Evolutionary conservation across 2,797 vertebrate species (phyloP).

Genomic region (Borostomias antarcticus): DNA sequence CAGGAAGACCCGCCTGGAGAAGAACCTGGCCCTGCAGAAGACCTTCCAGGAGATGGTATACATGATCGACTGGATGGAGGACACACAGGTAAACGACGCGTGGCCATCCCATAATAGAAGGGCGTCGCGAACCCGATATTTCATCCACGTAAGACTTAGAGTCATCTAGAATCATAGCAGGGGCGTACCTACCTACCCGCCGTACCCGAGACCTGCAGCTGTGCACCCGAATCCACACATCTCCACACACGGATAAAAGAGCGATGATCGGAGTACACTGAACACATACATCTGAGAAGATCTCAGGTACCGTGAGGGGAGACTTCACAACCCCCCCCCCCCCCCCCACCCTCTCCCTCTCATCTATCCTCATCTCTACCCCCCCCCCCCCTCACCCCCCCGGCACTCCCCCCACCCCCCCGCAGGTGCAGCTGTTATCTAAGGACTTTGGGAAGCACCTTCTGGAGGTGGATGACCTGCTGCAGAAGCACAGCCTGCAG

Average conservation of each 20-base stretch:
- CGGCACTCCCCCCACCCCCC: conserved; percentile 61
- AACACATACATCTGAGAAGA: no score
- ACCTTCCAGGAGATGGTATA: conserved; percentile 98
- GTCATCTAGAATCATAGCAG: no score
- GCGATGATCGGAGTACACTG: no score
- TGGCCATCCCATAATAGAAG: no score
- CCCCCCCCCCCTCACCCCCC: neutral
- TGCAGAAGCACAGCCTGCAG: conserved; percentile 91
- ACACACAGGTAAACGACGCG: conserved; percentile 90
- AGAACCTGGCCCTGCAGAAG: conserved; percentile 91
- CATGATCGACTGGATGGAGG: conserved; percentile 99
- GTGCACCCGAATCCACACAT: no score
- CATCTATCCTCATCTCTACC: neutral
- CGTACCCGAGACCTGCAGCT: no score
- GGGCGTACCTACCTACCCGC: no score
- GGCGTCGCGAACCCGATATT: no score
- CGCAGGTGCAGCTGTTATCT: conserved; percentile 85
- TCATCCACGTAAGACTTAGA: no score
- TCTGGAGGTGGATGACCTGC: conserved; percentile 90
- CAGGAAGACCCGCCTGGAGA: conserved; percentile 84
- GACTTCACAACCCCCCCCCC: neutral
- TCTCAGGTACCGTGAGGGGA: no score
- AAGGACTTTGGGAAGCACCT: conserved; percentile 93
- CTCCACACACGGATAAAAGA: no score
- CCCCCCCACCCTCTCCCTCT: neutral